phyloP scores from a whole-genome alignment of 2,888 invertebrate species.

The Tenthredo amoena region DNA sequence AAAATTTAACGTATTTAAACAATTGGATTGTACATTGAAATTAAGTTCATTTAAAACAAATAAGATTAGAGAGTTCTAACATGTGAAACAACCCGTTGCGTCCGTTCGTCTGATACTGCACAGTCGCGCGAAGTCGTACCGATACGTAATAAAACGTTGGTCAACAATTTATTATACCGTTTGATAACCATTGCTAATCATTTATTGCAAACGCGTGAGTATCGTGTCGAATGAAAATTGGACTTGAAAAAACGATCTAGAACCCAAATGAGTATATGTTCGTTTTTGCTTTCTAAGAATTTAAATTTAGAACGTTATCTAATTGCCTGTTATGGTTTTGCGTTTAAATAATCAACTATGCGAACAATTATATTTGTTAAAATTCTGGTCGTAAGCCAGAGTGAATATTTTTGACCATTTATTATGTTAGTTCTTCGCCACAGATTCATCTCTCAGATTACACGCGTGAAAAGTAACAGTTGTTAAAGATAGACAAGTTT shows the following conservation, averaged over 20 bases:
- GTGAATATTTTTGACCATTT: not conserved
- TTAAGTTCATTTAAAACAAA: constrained; percentile 10
- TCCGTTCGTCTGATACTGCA: not conserved
- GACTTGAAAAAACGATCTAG: not conserved
- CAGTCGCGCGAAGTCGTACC: not conserved
- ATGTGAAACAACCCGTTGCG: not conserved
- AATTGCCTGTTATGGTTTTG: not conserved
- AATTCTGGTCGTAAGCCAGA: not conserved
- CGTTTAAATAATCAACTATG: not conserved
- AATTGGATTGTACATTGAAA: constrained; percentile 17
- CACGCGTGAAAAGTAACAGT: not conserved
- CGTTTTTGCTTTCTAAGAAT: not conserved
- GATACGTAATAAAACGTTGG: not conserved
- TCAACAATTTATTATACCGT: not conserved
- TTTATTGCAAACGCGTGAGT: not conserved
- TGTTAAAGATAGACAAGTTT: constrained; percentile 12
- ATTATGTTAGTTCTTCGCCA: not conserved
- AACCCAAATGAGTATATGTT: not conserved
- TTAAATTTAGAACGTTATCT: not conserved
- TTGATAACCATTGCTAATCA: not conserved
- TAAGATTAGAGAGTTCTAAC: not conserved
- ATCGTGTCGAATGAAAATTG: not conserved
- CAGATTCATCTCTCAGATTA: not conserved
- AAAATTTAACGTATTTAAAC: not conserved
- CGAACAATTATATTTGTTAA: not conserved